phyloP scores from a whole-genome alignment of 2,797 vertebrate species.

The Brotula barbata region DNA sequence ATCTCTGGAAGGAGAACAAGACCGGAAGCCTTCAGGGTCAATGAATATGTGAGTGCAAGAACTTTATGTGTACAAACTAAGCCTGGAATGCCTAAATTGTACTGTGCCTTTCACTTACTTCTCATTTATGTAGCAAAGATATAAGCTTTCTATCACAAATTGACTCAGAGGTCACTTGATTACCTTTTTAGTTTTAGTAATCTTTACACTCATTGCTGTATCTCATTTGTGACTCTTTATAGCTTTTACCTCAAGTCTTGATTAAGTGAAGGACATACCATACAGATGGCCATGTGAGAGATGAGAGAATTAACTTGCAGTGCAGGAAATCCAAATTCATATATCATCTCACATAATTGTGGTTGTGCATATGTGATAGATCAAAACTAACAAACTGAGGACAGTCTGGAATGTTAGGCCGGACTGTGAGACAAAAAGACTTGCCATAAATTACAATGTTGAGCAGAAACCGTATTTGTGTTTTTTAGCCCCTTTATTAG shows the following conservation, averaged over 20 bases:
- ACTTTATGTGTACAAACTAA: no score
- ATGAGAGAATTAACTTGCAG: not conserved
- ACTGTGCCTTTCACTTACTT: no score
- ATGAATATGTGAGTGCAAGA: conserved; percentile 82
- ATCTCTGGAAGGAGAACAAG: conserved; percentile 80
- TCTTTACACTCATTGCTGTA: not conserved
- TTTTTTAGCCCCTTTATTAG: no score
- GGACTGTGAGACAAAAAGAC: not conserved
- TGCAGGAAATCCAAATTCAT: not conserved
- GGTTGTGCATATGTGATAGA: not conserved
- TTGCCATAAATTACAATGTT: not conserved
- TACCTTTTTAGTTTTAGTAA: not conserved
- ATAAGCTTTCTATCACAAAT: not conserved
- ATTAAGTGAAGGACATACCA: not conserved
- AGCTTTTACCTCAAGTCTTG: not conserved
- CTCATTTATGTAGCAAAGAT: not conserved
- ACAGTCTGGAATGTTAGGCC: not conserved
- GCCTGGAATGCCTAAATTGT: no score
- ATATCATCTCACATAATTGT: not conserved
- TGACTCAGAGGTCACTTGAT: not conserved
- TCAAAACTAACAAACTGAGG: no score
- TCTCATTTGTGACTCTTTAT: not conserved
- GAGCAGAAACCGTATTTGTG: no score
- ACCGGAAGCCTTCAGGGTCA: conserved; percentile 62
- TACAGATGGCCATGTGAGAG: not conserved